A percentile compares a stretch with the other conserved stretches of the same genome.
These are phyloP conservation scores for Sakesphorus luctuosus DNA, from an alignment of 2,113 vertebrate genomes.

Conservation along the genomic window DNA sequence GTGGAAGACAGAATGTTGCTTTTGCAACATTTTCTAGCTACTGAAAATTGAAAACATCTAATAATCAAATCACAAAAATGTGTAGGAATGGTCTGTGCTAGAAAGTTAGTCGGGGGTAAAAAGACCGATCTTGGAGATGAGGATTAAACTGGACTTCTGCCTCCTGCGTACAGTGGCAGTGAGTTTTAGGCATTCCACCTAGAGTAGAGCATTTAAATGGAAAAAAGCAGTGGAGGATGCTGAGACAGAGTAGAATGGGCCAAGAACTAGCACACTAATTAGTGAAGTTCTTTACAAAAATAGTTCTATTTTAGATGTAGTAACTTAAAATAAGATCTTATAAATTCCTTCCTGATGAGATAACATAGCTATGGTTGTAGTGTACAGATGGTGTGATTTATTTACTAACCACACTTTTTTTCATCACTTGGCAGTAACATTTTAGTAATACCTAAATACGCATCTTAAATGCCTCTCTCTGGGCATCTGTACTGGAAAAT, in stretches of 20 bases:
- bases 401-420: slow-evolving; percentile 49
- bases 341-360: slow-evolving; percentile 32
- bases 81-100: background rate
- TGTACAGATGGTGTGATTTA: slow-evolving; percentile 46
- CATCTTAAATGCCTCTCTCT: slow-evolving; percentile 12
- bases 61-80: background rate
- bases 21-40: background rate
- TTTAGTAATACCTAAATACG: slow-evolving; percentile 43
- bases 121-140: background rate
- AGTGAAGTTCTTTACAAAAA: background rate
- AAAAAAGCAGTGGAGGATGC: background rate
- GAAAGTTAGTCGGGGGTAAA: background rate
- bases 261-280: background rate
- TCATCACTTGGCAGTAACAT: background rate
- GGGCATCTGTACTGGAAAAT: slow-evolving; percentile 42
- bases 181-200: background rate
- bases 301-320: background rate
- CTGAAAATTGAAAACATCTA: background rate
- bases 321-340: slow-evolving; percentile 12
- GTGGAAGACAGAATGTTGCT: background rate
- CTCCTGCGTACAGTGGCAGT: background rate
- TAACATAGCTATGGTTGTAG: background rate
- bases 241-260: background rate
- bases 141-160: background rate
- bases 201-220: background rate